Conservation (phyloP, 2,797 vertebrate genomes). For the Cynopterus sphinx region DNA sequence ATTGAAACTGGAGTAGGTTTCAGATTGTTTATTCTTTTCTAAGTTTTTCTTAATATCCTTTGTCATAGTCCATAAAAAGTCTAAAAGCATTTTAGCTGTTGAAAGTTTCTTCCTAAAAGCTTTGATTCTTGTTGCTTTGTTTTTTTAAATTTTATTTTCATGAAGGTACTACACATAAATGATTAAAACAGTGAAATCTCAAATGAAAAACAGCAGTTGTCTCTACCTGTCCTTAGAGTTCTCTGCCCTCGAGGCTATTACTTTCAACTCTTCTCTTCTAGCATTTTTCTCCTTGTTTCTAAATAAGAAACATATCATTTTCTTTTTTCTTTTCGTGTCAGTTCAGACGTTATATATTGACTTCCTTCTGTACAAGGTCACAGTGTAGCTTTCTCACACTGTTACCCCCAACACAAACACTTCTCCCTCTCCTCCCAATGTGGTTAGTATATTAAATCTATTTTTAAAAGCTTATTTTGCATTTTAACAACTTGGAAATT, state of each 20-base stretch:
- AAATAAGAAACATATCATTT: neutral
- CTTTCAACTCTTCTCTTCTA: neutral
- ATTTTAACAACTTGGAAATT: neutral
- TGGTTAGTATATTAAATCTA: neutral
- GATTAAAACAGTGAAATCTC: neutral
- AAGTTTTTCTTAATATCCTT: neutral
- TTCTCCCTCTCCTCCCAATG: neutral
- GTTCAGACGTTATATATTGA: neutral
- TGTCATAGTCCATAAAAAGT: neutral
- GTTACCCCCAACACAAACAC: neutral
- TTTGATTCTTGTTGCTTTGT: neutral
- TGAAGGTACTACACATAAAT: neutral
- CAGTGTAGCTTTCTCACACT: neutral
- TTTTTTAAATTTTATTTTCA: neutral
- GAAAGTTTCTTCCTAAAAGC: neutral
- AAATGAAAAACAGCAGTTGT: neutral
- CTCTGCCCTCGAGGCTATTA: neutral
- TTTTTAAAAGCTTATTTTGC: neutral
- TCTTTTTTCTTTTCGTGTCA: neutral
- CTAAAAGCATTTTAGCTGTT: neutral
- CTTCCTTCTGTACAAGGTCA: neutral
- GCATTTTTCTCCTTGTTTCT: neutral
- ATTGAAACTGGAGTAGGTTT: neutral
- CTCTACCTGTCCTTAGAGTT: neutral
- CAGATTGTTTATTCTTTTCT: neutral